phyloP scores from a whole-genome alignment of 1,140 invertebrate species.

The Chelonus insularis region DNA sequence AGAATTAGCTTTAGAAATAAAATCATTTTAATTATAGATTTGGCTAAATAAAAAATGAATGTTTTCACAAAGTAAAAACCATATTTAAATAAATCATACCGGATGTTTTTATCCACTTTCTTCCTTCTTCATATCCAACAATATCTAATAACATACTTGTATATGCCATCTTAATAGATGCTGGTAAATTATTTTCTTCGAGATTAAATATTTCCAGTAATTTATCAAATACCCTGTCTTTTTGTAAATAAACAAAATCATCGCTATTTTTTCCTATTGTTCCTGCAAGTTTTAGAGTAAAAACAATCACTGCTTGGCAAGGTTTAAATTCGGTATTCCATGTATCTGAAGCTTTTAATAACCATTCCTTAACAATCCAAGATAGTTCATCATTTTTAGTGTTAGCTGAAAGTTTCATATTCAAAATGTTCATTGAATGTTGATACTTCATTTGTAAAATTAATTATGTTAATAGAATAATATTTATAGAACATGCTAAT shows the following conservation, averaged over 20 bases:
- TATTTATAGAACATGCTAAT: too few relatives aligned
- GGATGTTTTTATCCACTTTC: slow-evolving; percentile 62
- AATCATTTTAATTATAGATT: too few relatives aligned
- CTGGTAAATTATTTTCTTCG: slow-evolving; percentile 44
- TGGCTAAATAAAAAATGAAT: too few relatives aligned
- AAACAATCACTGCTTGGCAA: slow-evolving; percentile 51
- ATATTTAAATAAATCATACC: slow-evolving; percentile 35
- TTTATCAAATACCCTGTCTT: slow-evolving; percentile 49
- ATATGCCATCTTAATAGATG: slow-evolving; percentile 66
- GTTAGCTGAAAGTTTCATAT: too few relatives aligned
- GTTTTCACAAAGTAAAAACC: too few relatives aligned
- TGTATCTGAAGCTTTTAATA: slow-evolving; percentile 40
- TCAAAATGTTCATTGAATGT: too few relatives aligned
- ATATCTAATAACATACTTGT: slow-evolving; percentile 63
- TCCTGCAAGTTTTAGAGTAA: slow-evolving; percentile 57
- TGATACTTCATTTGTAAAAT: too few relatives aligned
- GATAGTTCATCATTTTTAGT: slow-evolving; percentile 33
- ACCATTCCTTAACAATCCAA: slow-evolving; percentile 43
- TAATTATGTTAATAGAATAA: too few relatives aligned
- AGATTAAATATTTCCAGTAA: slow-evolving; percentile 48
- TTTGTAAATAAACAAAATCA: slow-evolving; percentile 47
- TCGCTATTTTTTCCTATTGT: slow-evolving; percentile 52
- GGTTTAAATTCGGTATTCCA: slow-evolving; percentile 47
- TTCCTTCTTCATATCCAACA: slow-evolving; percentile 60
- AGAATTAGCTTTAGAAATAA: too few relatives aligned